Evolutionary conservation across 2,797 vertebrate species (phyloP), one percentile per base, ranked within the genome.

Genomic region (Nasua narica): DNA sequence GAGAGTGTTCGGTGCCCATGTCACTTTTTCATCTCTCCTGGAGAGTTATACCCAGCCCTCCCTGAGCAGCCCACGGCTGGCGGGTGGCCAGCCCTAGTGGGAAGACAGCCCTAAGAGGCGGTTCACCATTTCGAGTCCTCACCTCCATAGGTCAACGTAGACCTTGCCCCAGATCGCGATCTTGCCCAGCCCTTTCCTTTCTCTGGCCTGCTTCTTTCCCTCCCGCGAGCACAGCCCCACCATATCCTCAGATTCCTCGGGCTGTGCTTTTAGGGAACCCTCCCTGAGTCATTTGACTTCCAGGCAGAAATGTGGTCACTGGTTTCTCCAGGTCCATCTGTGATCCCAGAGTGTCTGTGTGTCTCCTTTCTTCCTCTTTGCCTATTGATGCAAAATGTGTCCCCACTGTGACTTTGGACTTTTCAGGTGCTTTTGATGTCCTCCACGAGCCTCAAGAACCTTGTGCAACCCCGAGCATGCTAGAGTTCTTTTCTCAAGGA

Each of bases 51-150:
- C 5, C 7, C 48, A 43, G 11, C 19, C 18, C 40, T 76, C 10
- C 18, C 11, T 2, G 29, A 79, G 65, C 40, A 43, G 37, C 5
- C 18, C 88, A 54, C 2, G 56, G 10, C 35, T 8, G 3, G 43
- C 14, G 35, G 37, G 23, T 3, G 5, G 25, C 56, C 2, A 11
- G 7, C 7, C 54, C 62, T 13, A 0, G 5, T 0, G 0, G 29
- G 58, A 72, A 60, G 29, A 52, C 1, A 35, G 78, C 16, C 19
- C 25, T 19, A 18, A 32, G 65, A 50, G 37, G 13, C 27, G 19
- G 16, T 23, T 40, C 1, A 10, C 50, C 76, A 23, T 16, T 23
- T n/a, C 37, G 65, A 40, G 27, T 2, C 8, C 82, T 43, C 13
- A 19, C n/a, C 8, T 62, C 35, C 7, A 0, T 4, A 7, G 48